phyloP scores from a whole-genome alignment of 2,888 invertebrate species.

The Alitta virens region DNA sequence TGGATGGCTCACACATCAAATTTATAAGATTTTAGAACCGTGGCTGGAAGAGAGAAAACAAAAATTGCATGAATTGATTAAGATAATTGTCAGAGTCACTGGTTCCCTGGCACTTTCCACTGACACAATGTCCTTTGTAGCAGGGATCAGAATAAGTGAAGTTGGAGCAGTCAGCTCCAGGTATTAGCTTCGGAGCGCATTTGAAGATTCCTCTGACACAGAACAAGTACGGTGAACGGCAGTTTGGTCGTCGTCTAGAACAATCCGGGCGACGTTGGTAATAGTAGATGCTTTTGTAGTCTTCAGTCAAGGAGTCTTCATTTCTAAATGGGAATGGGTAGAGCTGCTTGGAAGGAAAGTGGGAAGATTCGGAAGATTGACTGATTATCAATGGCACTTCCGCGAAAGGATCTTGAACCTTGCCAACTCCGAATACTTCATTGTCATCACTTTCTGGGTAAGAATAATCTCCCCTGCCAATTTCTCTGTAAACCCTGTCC shows the following conservation, averaged over 20 bases:
- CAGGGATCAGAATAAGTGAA: background rate
- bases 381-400: too few species aligned
- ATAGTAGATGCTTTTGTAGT: slow-evolving; percentile 18
- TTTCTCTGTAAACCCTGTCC: background rate
- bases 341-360: slow-evolving; percentile 1
- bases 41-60: too few species aligned
- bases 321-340: slow-evolving; percentile 10
- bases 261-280: slow-evolving; percentile 3
- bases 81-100: too few species aligned
- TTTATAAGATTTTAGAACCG: too few species aligned
- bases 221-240: background rate
- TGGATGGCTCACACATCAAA: too few species aligned
- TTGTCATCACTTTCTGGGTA: background rate
- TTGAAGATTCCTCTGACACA: background rate
- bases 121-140: background rate
- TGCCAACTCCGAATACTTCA: background rate
- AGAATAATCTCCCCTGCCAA: background rate
- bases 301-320: slow-evolving; percentile 11
- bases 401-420: background rate
- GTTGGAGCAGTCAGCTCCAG: background rate
- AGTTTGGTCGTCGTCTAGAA: background rate
- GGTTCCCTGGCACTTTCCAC: background rate
- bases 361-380: background rate
- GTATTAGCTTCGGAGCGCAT: background rate
- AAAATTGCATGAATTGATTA: too few species aligned